Conservation (phyloP, 2,888 invertebrate species). For the Cryptus viduatorius region DNA sequence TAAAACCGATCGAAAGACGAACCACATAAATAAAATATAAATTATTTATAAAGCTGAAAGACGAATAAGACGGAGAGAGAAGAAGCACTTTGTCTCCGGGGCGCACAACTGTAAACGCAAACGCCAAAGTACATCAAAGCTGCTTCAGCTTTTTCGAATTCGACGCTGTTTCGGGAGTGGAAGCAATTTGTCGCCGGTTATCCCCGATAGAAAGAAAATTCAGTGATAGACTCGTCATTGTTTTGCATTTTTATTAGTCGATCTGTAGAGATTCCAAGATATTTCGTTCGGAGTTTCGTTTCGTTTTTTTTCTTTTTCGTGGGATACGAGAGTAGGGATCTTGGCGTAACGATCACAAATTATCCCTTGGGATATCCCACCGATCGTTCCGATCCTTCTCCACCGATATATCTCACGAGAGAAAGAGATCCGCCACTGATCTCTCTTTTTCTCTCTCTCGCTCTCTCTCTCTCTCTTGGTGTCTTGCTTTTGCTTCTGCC, state of each 20-base stretch:
- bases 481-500: conserved; percentile 52
- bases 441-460: not conserved
- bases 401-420: conserved; percentile 60
- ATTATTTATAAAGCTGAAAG: conserved; percentile 30
- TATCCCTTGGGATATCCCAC: conserved; percentile 72
- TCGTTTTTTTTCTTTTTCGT: conserved; percentile 14
- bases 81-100: conserved; percentile 30
- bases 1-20: conserved; percentile 19
- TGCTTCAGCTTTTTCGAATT: not conserved
- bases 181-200: conserved; percentile 12
- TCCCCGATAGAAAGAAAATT: conserved; percentile 25
- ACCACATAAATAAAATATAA: conserved; percentile 37
- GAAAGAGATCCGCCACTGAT: not conserved
- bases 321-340: conserved; percentile 30
- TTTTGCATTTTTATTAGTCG: not conserved
- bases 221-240: too few species aligned
- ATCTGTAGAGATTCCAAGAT: not conserved
- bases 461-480: conserved; percentile 20
- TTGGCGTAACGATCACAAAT: conserved; percentile 78
- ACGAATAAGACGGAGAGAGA: conserved; percentile 4
- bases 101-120: conserved; percentile 42
- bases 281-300: not conserved
- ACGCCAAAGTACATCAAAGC: conserved; percentile 3
- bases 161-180: conserved; percentile 13
- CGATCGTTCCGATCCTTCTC: conserved; percentile 61